Percentiles rank a stretch among this genome's conserved stretches.
Evolutionary conservation across 2,888 invertebrate species (phyloP).

Genomic region (Catotricha subobsoleta): DNA sequence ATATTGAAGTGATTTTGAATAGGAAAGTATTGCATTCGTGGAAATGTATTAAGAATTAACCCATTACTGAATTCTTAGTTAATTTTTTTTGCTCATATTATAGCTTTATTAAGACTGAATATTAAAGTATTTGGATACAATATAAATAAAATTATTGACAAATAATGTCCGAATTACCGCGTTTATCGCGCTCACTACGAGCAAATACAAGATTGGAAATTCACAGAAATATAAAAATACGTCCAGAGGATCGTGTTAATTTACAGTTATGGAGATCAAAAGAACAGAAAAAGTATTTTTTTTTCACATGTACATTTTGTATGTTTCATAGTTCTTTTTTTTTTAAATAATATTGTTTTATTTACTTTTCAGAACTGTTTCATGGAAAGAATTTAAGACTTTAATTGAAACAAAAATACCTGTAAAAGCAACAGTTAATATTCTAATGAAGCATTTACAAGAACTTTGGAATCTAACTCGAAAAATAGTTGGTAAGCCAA

Average conservation of each 20-base stretch:
- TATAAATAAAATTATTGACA: too few relatives aligned
- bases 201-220: constrained; percentile 39
- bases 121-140: too few relatives aligned
- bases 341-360: constrained; percentile 3
- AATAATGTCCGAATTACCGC: constrained; percentile 25
- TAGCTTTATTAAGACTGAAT: too few relatives aligned
- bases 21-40: too few relatives aligned
- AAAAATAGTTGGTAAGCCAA: constrained; percentile 28
- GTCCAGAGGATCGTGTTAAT: constrained; percentile 11
- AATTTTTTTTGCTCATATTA: too few relatives aligned
- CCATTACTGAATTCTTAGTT: too few relatives aligned
- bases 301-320: too few relatives aligned
- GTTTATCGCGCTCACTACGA: constrained; percentile 45
- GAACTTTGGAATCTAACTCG: constrained; percentile 26
- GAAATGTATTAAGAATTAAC: too few relatives aligned
- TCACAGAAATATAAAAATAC: constrained; percentile 17
- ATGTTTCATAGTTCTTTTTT: constrained; percentile 6
- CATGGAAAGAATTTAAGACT: constrained; percentile 33
- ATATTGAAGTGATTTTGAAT: too few relatives aligned
- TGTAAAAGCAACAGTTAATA: constrained; percentile 18
- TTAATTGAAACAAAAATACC: constrained; percentile 26
- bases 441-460: constrained; percentile 25
- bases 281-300: constrained; percentile 13
- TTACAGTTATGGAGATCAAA: constrained; percentile 10
- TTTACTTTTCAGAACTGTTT: constrained; percentile 28